A percentile compares a stretch with the other conserved stretches of the same genome.
Evolutionary conservation across 2,113 vertebrate genomes (phyloP).

Genomic region (western clawed frog (Xenopus tropicalis)): DNA sequence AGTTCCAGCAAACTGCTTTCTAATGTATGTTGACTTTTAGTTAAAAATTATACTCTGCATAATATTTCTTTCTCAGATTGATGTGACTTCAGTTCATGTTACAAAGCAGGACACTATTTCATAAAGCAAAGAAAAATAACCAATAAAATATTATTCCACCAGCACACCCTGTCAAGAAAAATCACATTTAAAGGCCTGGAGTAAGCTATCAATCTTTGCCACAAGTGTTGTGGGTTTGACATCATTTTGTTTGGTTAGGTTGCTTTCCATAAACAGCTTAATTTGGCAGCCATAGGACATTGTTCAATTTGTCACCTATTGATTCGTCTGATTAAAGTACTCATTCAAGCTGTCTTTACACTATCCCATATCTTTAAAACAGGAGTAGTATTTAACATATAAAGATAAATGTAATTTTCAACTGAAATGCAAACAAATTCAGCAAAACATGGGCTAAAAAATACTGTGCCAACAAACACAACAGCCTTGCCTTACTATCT

Average conservation of each 20-base stretch:
- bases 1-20: neutral
- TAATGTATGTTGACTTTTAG: neutral
- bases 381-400: too few species aligned
- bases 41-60: neutral
- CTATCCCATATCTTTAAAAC: too few species aligned
- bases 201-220: slow-evolving; percentile 43
- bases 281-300: slow-evolving; percentile 49
- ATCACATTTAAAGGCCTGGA: neutral
- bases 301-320: slow-evolving; percentile 40
- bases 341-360: too few species aligned
- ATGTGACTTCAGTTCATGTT: neutral
- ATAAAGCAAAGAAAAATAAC: neutral
- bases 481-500: too few species aligned
- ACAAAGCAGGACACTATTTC: neutral
- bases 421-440: too few species aligned
- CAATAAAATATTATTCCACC: fast-evolving
- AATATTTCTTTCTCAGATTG: slow-evolving; percentile 1
- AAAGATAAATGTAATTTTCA: too few species aligned
- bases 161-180: slow-evolving; percentile 42
- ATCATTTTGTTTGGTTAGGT: neutral
- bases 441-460: too few species aligned
- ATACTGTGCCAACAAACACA: too few species aligned
- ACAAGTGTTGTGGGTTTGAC: fast-evolving
- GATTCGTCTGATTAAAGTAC: slow-evolving; percentile 30
- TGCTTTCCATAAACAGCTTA: slow-evolving; percentile 53